Evolutionary conservation across 2,888 invertebrate species (phyloP).

Genomic region (Caenorhabditis becei): DNA sequence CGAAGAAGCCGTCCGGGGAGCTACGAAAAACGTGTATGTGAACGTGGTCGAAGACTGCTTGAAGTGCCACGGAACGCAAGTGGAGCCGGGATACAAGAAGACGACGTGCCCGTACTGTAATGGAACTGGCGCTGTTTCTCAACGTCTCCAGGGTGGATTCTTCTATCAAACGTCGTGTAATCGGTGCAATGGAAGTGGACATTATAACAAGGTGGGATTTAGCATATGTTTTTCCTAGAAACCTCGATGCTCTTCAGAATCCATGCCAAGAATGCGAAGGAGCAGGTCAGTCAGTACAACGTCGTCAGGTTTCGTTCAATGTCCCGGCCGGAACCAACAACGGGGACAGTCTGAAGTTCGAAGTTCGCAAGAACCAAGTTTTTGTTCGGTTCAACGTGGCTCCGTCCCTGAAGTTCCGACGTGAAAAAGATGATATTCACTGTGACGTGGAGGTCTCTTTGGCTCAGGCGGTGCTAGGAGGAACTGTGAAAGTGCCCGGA

Average conservation of each 20-base stretch:
- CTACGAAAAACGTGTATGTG: conserved; percentile 93
- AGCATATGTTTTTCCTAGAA: not conserved
- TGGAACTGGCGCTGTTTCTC: conserved; percentile 92
- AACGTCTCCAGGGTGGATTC: conserved; percentile 83
- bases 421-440: conserved; percentile 96
- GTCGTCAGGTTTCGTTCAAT: conserved; percentile 90
- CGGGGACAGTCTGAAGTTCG: conserved; percentile 96
- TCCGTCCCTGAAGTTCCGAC: conserved; percentile 87
- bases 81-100: conserved; percentile 92
- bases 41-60: conserved; percentile 95
- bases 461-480: conserved; percentile 94
- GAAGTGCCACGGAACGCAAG: conserved; percentile 90
- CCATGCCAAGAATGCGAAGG: conserved; percentile 88
- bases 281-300: conserved; percentile 92
- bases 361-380: conserved; percentile 86
- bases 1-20: conserved; percentile 94
- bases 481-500: conserved; percentile 92
- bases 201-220: conserved; percentile 89
- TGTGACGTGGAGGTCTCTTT: conserved; percentile 90
- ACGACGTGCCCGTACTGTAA: conserved; percentile 93
- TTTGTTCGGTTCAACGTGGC: conserved; percentile 77
- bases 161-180: conserved; percentile 71
- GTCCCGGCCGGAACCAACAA: conserved; percentile 96
- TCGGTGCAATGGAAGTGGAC: conserved; percentile 92
- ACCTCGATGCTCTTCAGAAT: conserved; percentile 58